Percentiles rank a stretch among this genome's conserved stretches.
These are phyloP conservation scores for Chymomyza caudatula DNA, from an alignment of 2,888 invertebrate species.

Conservation along the genomic window DNA sequence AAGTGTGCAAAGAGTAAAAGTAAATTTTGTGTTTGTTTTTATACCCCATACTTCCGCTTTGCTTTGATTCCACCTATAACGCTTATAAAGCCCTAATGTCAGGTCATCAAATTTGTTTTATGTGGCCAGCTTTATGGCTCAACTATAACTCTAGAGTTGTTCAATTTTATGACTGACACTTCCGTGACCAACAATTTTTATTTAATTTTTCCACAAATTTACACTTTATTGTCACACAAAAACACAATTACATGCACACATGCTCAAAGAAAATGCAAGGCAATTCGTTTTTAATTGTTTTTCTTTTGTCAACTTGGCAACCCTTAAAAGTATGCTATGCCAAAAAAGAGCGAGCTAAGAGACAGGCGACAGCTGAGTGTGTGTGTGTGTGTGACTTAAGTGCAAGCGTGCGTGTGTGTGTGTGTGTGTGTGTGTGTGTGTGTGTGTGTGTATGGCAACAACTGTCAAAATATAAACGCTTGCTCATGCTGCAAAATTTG, in stretches of 20 bases:
- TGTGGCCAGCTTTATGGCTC: not conserved
- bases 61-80: not conserved
- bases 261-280: conserved; percentile 32
- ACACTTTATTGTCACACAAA: conserved; percentile 19
- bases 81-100: not conserved
- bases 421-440: not conserved
- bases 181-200: not conserved
- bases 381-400: not conserved
- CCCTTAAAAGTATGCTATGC: conserved; percentile 25
- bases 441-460: conserved; percentile 18
- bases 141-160: not conserved
- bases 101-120: not conserved
- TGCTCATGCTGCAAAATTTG: conserved; percentile 54
- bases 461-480: conserved; percentile 69
- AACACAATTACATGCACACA: not conserved
- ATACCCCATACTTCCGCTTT: not conserved
- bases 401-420: not conserved
- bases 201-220: not conserved
- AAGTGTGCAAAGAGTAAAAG: no score
- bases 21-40: not conserved
- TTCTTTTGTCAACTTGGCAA: conserved; percentile 17
- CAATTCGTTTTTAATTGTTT: conserved; percentile 69
- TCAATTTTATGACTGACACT: not conserved
- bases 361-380: not conserved
- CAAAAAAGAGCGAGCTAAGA: not conserved